Conservation (phyloP, 2,888 invertebrate genomes). For the Agelastica alni region DNA sequence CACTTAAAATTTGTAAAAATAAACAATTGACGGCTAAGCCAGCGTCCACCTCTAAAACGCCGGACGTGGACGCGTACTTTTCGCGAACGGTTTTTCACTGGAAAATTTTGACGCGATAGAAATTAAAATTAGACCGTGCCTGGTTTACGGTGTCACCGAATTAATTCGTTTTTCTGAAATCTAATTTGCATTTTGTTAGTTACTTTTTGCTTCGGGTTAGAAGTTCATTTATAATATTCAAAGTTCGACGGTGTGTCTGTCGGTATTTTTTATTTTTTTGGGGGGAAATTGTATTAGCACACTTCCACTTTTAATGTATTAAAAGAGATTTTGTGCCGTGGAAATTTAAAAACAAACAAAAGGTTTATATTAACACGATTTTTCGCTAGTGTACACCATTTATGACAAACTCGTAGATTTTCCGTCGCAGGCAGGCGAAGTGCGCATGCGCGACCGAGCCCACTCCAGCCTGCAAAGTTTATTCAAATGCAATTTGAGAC, state of each 20-base stretch:
- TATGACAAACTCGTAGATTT: too few species aligned
- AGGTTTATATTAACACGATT: too few species aligned
- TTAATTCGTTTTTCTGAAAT: conserved; percentile 19
- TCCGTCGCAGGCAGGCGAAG: too few species aligned
- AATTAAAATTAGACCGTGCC: conserved; percentile 23
- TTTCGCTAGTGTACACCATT: too few species aligned
- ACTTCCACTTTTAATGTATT: not conserved
- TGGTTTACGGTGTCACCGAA: conserved; percentile 20
- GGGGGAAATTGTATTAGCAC: not conserved
- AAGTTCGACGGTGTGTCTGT: not conserved
- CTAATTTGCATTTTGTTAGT: conserved; percentile 14
- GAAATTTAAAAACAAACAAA: too few species aligned
- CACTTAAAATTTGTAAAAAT: too few species aligned
- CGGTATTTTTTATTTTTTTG: not conserved
- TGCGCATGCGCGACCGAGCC: too few species aligned
- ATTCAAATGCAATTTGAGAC: too few species aligned
- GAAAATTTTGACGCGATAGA: conserved; percentile 9
- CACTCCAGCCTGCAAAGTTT: too few species aligned
- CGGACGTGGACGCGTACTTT: conserved; percentile 15
- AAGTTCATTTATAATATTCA: conserved; percentile 1
- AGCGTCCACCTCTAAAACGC: conserved; percentile 3
- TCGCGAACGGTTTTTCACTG: conserved; percentile 13
- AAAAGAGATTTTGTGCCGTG: too few species aligned
- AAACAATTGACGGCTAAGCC: too few species aligned
- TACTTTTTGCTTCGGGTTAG: conserved; percentile 7